A percentile compares a stretch with the other conserved stretches of the same genome.
phyloP scores from a whole-genome alignment of 2,888 invertebrate species.

The Carpatolechia fugitivella region DNA sequence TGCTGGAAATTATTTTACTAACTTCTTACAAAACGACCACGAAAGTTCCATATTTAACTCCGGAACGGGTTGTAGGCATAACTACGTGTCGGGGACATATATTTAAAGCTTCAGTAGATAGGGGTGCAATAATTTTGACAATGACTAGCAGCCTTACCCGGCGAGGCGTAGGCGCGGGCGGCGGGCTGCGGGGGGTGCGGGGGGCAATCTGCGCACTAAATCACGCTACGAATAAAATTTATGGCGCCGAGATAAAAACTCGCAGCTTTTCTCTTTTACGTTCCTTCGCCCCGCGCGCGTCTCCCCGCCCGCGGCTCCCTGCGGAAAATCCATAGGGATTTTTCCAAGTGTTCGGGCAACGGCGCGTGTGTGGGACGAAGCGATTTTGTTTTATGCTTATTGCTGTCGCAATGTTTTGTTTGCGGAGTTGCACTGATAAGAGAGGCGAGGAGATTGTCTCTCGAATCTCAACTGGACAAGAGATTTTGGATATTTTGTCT shows the following conservation, averaged over 20 bases:
- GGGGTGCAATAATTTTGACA: constrained; percentile 80
- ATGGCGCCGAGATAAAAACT: constrained; percentile 81
- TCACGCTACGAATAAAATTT: constrained; percentile 81
- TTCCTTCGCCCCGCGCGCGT: constrained; percentile 63
- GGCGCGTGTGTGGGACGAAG: constrained; percentile 76
- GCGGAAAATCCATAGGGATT: constrained; percentile 79
- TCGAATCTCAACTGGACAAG: constrained; percentile 42
- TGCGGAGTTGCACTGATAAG: constrained; percentile 75
- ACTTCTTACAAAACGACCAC: constrained; percentile 47
- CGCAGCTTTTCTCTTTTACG: constrained; percentile 81
- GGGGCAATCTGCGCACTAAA: constrained; percentile 81
- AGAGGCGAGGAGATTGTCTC: constrained; percentile 61
- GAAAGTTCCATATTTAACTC: constrained; percentile 32
- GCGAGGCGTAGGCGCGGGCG: constrained; percentile 73
- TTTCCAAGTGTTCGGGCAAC: constrained; percentile 77
- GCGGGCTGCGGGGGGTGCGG: constrained; percentile 44
- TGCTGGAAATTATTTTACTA: constrained; percentile 3
- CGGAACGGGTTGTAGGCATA: constrained; percentile 69
- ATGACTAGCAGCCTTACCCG: constrained; percentile 79
- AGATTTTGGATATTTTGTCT: constrained; percentile 26
- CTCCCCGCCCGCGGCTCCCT: constrained; percentile 42
- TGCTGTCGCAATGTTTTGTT: constrained; percentile 76
- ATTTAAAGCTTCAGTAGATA: constrained; percentile 79
- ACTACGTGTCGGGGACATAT: constrained; percentile 75
- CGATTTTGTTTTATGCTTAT: constrained; percentile 80